Evolutionary conservation across 2,797 vertebrate genomes (phyloP).

Genomic region (Caiman crocodilus): DNA sequence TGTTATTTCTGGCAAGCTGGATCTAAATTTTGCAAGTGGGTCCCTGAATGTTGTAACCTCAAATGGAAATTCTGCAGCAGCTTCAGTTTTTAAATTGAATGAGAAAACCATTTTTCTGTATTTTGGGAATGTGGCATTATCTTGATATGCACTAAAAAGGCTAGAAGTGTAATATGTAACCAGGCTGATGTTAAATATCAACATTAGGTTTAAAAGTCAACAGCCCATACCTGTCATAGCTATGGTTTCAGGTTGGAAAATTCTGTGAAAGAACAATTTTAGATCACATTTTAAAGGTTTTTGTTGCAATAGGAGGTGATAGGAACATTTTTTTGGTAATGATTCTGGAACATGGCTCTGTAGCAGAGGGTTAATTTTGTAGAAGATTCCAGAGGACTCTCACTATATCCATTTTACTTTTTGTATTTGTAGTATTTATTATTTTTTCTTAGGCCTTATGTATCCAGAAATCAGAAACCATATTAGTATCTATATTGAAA

Average conservation of each 20-base stretch:
- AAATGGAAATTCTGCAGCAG: background rate
- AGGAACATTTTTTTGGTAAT: background rate
- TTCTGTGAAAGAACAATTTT: background rate
- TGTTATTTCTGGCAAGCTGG: background rate
- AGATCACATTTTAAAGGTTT: background rate
- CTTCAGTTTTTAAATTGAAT: slow-evolving; percentile 14
- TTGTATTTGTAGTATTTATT: background rate
- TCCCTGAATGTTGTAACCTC: slow-evolving; percentile 7
- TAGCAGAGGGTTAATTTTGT: background rate
- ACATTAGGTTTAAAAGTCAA: slow-evolving; percentile 21
- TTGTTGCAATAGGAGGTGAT: background rate
- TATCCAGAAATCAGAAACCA: background rate
- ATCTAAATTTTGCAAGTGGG: background rate
- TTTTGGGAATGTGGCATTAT: slow-evolving; percentile 11
- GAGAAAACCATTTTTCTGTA: slow-evolving; percentile 34
- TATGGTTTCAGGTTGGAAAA: background rate
- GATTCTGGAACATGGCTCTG: background rate
- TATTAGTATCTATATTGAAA: background rate
- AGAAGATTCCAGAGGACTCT: background rate
- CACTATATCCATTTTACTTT: background rate
- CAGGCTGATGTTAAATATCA: background rate
- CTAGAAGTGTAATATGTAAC: background rate
- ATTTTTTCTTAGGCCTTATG: background rate
- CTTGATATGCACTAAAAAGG: background rate
- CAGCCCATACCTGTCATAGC: background rate